These are phyloP conservation scores for Eurystomus glaucurus DNA, from an alignment of 2,797 vertebrate genomes.

Conservation along the genomic window DNA sequence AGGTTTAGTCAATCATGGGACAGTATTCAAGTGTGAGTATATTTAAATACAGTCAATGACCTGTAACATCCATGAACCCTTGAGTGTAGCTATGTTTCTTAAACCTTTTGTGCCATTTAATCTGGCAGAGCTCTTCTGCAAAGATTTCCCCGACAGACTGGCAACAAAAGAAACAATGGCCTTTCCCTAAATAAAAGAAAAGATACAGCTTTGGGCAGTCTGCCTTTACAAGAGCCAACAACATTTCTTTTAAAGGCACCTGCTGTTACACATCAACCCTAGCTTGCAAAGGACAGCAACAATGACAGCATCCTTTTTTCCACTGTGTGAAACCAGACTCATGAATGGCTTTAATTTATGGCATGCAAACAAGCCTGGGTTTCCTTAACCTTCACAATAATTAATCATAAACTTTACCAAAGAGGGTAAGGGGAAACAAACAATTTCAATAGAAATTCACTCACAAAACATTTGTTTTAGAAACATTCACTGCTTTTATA, in stretches of 20 bases:
- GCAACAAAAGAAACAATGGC: slow-evolving; percentile 66
- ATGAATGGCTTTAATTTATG: slow-evolving; percentile 67
- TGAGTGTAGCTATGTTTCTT: not conserved
- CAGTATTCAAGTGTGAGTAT: not conserved
- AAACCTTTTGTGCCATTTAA: slow-evolving; percentile 64
- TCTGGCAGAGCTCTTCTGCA: slow-evolving; percentile 52
- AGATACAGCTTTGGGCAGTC: not conserved
- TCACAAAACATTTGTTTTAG: not conserved
- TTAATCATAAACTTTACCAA: slow-evolving; percentile 15
- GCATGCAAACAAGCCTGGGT: slow-evolving; percentile 8
- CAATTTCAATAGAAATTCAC: not conserved
- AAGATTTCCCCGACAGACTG: slow-evolving; percentile 48
- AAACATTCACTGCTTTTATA: not conserved
- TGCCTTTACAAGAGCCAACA: slow-evolving; percentile 54
- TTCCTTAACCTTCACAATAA: slow-evolving; percentile 58
- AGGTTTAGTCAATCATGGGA: not conserved
- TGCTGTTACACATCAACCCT: slow-evolving; percentile 63
- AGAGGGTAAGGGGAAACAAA: not conserved
- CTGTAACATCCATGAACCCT: not conserved
- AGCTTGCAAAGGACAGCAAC: slow-evolving; percentile 52
- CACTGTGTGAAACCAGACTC: slow-evolving; percentile 1
- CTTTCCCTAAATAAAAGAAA: slow-evolving; percentile 47
- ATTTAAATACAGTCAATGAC: slow-evolving; percentile 7
- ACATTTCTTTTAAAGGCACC: slow-evolving; percentile 65
- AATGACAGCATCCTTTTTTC: slow-evolving; percentile 41